Percentiles rank a stretch among this genome's conserved stretches.
Evolutionary conservation across 2,888 invertebrate genomes (phyloP).

Genomic region (Epicampocera succincta): DNA sequence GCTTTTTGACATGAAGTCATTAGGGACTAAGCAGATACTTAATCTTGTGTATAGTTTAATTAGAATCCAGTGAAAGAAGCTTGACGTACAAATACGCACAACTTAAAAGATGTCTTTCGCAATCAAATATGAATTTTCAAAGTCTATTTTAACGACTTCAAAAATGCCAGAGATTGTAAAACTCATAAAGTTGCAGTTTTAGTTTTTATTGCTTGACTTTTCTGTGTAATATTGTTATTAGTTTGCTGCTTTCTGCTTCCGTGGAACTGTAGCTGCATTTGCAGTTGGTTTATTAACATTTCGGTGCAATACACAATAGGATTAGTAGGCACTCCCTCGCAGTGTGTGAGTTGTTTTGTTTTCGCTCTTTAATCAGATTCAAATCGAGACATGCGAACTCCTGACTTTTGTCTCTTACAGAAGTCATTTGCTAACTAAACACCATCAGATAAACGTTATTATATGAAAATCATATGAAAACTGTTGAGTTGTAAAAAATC

Average conservation of each 20-base stretch:
- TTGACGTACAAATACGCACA: neutral
- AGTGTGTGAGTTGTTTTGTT: neutral
- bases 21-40: constrained; percentile 13
- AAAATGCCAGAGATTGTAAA: neutral
- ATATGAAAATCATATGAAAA: no score
- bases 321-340: constrained; percentile 20
- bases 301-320: neutral
- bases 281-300: constrained; percentile 11
- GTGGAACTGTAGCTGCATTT: neutral
- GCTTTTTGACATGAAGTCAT: no score
- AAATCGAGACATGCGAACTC: constrained; percentile 4
- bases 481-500: no score
- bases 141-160: constrained; percentile 15
- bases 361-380: neutral
- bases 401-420: constrained; percentile 25
- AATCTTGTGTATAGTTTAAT: constrained; percentile 13
- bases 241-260: neutral
- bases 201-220: constrained; percentile 2
- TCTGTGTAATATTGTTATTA: neutral
- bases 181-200: neutral
- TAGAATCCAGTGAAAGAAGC: neutral
- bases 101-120: neutral
- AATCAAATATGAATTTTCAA: constrained; percentile 5
- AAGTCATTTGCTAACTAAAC: constrained; percentile 18
- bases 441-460: neutral